A percentile compares a stretch with the other conserved stretches of the same genome.
Conservation (phyloP, 2,888 invertebrate species). For the Branchipolynoe longqiensis region DNA sequence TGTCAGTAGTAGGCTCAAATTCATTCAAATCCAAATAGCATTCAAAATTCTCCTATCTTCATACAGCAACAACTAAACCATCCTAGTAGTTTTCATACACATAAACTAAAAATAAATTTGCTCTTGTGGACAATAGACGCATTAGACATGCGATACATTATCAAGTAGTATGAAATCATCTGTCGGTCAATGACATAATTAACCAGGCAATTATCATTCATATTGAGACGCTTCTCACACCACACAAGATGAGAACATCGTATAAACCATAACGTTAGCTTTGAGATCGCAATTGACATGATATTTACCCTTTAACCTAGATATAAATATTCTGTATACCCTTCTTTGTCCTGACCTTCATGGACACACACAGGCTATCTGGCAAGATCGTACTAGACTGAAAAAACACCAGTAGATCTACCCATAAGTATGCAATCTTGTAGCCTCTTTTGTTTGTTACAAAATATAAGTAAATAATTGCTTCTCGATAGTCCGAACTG, state of each 20-base stretch:
- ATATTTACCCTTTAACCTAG: conserved; percentile 35
- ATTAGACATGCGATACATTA: neutral
- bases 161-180: neutral
- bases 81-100: neutral
- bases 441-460: too few relatives aligned
- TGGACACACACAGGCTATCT: too few relatives aligned
- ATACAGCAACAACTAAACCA: conserved; percentile 13
- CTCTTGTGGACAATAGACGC: neutral
- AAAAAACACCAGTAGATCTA: too few relatives aligned
- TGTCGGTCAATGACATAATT: conserved; percentile 14
- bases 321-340: neutral
- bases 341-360: too few relatives aligned
- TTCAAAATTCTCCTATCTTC: too few relatives aligned
- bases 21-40: too few relatives aligned
- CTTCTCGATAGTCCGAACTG: too few relatives aligned
- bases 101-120: conserved; percentile 16
- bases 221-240: neutral
- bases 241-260: neutral
- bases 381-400: too few relatives aligned
- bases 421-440: too few relatives aligned
- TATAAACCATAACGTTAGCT: neutral
- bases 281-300: conserved; percentile 38
- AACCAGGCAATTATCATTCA: neutral
- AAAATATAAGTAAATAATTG: too few relatives aligned
- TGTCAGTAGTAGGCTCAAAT: too few relatives aligned